Evolutionary conservation across 1,140 invertebrate genomes (phyloP).

Genomic region (Zaprionus vittiger): DNA sequence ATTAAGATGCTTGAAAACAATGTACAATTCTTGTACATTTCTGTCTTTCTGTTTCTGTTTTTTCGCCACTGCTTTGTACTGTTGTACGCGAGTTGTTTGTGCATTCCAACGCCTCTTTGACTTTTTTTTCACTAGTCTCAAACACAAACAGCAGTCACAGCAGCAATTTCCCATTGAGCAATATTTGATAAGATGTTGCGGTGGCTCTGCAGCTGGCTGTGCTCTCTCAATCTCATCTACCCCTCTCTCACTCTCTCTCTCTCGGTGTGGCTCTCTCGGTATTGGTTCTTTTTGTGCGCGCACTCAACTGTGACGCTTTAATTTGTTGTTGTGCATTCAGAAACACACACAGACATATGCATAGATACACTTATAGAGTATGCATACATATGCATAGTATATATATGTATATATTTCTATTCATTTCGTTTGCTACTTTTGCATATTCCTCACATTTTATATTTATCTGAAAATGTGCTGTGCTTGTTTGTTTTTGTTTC

Average conservation of each 20-base stretch:
- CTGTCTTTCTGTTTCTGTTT: background rate
- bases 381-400: conserved; percentile 1
- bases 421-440: conserved; percentile 45
- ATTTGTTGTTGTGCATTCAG: conserved; percentile 57
- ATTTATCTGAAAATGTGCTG: conserved; percentile 54
- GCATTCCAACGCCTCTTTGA: conserved; percentile 51
- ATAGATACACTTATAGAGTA: background rate
- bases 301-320: conserved; percentile 71
- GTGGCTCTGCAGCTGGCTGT: background rate
- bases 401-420: conserved; percentile 35
- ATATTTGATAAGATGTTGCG: conserved; percentile 42
- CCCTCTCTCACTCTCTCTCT: background rate
- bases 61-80: conserved; percentile 10
- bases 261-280: conserved; percentile 14
- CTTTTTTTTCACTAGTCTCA: conserved; percentile 40
- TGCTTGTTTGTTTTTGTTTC: conserved; percentile 48
- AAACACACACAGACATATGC: background rate
- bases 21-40: conserved; percentile 32
- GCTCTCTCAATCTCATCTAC: background rate
- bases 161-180: conserved; percentile 35
- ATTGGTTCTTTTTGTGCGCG: conserved; percentile 30
- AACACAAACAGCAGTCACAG: conserved; percentile 32
- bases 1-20: conserved; percentile 28
- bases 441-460: conserved; percentile 50
- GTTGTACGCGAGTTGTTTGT: conserved; percentile 11